Evolutionary conservation across 37 sponge, comb jelly and placozoan genomes (phyloP), one percentile per base, ranked within the genome.

Genomic region (Beroe ovata): DNA sequence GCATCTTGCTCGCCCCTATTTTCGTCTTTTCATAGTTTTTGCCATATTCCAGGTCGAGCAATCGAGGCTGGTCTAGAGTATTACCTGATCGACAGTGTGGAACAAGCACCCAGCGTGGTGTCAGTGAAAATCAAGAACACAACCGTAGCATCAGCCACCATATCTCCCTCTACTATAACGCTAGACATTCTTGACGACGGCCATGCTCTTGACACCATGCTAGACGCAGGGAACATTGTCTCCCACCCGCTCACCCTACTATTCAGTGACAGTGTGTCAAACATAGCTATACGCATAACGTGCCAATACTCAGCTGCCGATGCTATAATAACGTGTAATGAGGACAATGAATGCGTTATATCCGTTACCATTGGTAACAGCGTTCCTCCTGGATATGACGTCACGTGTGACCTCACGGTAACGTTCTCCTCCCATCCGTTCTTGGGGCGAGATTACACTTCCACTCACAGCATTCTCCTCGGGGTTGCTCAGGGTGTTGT

Each of bases 351-450:
- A 6, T 66, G 69, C 16, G 8, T 18, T 1, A 66, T 33, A 4
- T 29, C 69, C 16, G 36, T 30, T 29, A 66, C 35, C 16, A 30
- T 66, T 37, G 30, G 35, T 32, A 29, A 66, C 19, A 66, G 2
- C 30, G 2, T 66, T 8, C 69, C 69, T 14, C 32, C 25, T 1
- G 33, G 16, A 4, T 11, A 25, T 14, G 16, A 11, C 14, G 36
- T 66, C 69, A 66, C 36, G 32, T 66, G 69, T 66, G 69, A 66
- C 2, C 35, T 66, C 32, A 66, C 69, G 25, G 69, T 66, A 29
- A 66, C 36, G 19, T 25, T 18, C 30, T 34, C 25, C 33, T 66
- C 69, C 18, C 69, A 66, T 30, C 69, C 69, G 1, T 14, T 33
- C 19, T 16, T 14, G 32, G 69, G 69, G 3, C 25, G 69, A 30